Conservation (phyloP, 1,140 invertebrate species). For the Sycobia sp. region DNA sequence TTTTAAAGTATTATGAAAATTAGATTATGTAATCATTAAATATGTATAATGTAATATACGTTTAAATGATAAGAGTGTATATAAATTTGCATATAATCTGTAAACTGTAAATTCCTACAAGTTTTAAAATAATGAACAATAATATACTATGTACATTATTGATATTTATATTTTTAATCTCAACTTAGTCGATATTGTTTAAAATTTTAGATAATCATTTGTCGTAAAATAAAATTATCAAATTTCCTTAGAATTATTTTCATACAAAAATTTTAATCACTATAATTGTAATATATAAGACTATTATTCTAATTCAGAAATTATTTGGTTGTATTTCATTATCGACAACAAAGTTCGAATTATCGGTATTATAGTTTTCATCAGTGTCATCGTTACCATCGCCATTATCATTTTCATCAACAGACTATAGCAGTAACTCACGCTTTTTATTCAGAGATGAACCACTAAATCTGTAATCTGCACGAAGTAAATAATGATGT, state of each 20-base stretch:
- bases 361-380: too few species aligned
- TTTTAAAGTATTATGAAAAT: background rate
- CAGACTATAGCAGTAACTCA: background rate
- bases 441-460: constrained; percentile 14
- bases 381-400: background rate
- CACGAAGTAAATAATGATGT: background rate
- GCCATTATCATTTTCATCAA: background rate
- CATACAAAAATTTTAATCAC: too few species aligned
- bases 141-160: background rate
- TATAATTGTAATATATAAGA: too few species aligned
- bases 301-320: too few species aligned
- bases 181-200: background rate
- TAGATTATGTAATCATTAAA: background rate
- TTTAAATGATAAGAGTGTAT: background rate
- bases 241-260: too few species aligned
- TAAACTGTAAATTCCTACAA: too few species aligned
- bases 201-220: too few species aligned
- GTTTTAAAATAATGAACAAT: background rate
- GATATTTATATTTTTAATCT: background rate
- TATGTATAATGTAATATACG: background rate
- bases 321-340: too few species aligned
- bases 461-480: background rate
- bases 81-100: too few species aligned
- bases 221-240: too few species aligned
- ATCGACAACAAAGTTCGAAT: too few species aligned